These are phyloP conservation scores for Drosophila melanogaster DNA, from an alignment of 1,140 invertebrate genomes.

Conservation along the genomic window DNA sequence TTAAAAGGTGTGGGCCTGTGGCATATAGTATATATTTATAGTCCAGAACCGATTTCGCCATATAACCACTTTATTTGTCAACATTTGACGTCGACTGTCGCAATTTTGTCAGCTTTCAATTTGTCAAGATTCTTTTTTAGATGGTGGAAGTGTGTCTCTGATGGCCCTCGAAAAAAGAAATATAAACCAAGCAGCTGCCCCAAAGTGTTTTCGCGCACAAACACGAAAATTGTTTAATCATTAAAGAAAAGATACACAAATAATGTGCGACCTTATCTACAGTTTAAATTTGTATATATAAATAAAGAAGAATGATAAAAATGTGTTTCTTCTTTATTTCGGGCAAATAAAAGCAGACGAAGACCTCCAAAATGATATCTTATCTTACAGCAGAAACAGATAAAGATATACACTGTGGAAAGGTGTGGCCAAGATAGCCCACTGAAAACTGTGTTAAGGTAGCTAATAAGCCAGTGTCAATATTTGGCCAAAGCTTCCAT, in stretches of 20 bases:
- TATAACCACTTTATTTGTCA: conserved; percentile 77
- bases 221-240: conserved; percentile 34
- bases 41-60: conserved; percentile 66
- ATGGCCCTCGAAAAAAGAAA: conserved; percentile 14
- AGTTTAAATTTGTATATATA: conserved; percentile 20
- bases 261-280: conserved; percentile 21
- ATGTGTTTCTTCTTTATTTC: conserved; percentile 10
- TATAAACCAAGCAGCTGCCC: conserved; percentile 40
- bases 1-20: conserved; percentile 35
- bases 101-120: conserved; percentile 74
- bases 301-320: conserved; percentile 1
- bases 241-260: conserved; percentile 27
- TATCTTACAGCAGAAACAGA: conserved; percentile 1
- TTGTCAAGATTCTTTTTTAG: conserved; percentile 56
- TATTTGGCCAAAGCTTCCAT: conserved; percentile 25
- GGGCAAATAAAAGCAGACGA: conserved; percentile 21
- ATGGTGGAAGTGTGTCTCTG: conserved; percentile 2
- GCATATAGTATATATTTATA: conserved; percentile 10
- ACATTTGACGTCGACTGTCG: conserved; percentile 70
- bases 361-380: conserved; percentile 44
- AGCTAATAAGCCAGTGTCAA: conserved; percentile 61
- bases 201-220: conserved; percentile 20
- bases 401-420: not conserved
- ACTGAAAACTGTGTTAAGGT: conserved; percentile 53
- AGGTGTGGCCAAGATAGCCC: conserved; percentile 12